These are phyloP conservation scores for Epirrita christyi DNA, from an alignment of 2,888 invertebrate species.

Conservation along the genomic window DNA sequence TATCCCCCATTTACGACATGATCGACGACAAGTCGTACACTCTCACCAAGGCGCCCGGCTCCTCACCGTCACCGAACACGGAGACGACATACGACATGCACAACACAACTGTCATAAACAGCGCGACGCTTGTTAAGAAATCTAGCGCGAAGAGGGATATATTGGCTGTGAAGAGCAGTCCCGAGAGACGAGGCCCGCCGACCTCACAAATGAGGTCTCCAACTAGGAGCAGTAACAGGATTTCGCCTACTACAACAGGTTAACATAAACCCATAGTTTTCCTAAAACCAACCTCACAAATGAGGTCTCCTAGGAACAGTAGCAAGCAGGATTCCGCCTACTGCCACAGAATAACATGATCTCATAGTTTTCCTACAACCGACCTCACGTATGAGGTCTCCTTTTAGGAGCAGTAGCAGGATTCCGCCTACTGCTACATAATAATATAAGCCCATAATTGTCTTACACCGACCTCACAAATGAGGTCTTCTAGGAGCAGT, in stretches of 20 bases:
- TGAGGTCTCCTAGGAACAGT: too few relatives aligned
- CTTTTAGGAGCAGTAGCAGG: constrained; percentile 47
- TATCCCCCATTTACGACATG: constrained; percentile 77
- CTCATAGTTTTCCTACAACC: too few relatives aligned
- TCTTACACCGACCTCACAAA: too few relatives aligned
- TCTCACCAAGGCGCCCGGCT: constrained; percentile 48
- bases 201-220: constrained; percentile 45
- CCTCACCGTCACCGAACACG: constrained; percentile 46
- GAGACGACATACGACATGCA: constrained; percentile 58
- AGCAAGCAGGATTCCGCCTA: constrained; percentile 49
- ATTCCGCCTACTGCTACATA: constrained; percentile 54
- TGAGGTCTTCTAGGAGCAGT: too few relatives aligned
- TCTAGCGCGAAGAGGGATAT: constrained; percentile 66
- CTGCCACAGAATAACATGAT: constrained; percentile 51
- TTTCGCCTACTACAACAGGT: constrained; percentile 57
- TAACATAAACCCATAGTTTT: constrained; percentile 17
- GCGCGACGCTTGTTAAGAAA: constrained; percentile 65
- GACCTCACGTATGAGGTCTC: too few relatives aligned
- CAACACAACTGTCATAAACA: constrained; percentile 66
- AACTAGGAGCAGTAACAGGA: constrained; percentile 46
- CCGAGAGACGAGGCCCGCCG: constrained; percentile 57
- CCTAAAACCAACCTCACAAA: too few relatives aligned
- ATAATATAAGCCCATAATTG: constrained; percentile 33
- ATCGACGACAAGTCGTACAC: constrained; percentile 68
- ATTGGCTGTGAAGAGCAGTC: constrained; percentile 53